Percentiles rank a stretch among this genome's conserved stretches.
phyloP scores from a whole-genome alignment of 2,888 invertebrate species.

The Morpho helenor region DNA sequence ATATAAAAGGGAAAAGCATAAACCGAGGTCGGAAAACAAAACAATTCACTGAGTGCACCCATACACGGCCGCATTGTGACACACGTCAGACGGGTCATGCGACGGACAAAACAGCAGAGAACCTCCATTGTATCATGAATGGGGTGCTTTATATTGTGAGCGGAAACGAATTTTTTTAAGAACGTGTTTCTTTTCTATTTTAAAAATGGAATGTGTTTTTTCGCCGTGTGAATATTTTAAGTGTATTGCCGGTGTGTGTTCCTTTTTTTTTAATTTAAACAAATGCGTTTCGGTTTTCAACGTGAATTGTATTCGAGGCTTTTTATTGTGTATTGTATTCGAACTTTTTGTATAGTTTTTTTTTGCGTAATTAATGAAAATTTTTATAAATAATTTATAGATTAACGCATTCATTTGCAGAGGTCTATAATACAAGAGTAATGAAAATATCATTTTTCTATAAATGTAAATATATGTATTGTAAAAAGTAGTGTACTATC shows the following conservation, averaged over 20 bases:
- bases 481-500: too few species aligned
- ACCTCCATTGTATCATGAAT: slow-evolving; percentile 69
- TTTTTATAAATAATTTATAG: too few species aligned
- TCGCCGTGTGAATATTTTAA: slow-evolving; percentile 63
- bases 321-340: slow-evolving; percentile 19
- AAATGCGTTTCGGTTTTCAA: slow-evolving; percentile 46
- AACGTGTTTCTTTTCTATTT: slow-evolving; percentile 59
- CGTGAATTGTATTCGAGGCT: slow-evolving; percentile 32
- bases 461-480: too few species aligned
- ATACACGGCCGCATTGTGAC: slow-evolving; percentile 52
- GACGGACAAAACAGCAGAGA: slow-evolving; percentile 55
- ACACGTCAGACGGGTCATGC: slow-evolving; percentile 53
- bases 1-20: slow-evolving; percentile 41
- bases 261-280: slow-evolving; percentile 55
- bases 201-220: slow-evolving; percentile 50
- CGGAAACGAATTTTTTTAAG: slow-evolving; percentile 70
- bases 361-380: not conserved
- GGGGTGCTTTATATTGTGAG: slow-evolving; percentile 61
- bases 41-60: slow-evolving; percentile 72
- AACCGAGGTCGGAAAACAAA: slow-evolving; percentile 49
- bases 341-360: slow-evolving; percentile 11
- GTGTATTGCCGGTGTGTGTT: slow-evolving; percentile 60
- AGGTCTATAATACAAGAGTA: too few species aligned
- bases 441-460: too few species aligned
- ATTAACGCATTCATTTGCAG: too few species aligned